These are phyloP conservation scores for Spinibarbus caldwelli DNA, from an alignment of 2,797 vertebrate species.

Conservation along the genomic window DNA sequence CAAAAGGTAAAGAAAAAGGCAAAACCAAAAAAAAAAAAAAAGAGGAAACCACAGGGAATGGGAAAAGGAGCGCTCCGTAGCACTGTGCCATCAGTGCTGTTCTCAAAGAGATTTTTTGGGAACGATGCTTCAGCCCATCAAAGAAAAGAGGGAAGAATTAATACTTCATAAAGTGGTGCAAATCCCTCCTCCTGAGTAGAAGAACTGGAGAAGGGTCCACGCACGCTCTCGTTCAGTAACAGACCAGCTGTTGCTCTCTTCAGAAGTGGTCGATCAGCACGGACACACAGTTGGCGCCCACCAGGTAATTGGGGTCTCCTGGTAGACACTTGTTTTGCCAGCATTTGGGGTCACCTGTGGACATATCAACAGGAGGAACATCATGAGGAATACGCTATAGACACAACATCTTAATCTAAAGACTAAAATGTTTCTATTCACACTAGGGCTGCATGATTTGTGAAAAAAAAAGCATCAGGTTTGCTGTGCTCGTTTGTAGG, in stretches of 20 bases:
- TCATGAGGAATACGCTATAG: neutral
- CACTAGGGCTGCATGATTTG: neutral
- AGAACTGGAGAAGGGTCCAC: slow-evolving; percentile 54
- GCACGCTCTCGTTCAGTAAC: slow-evolving; percentile 86
- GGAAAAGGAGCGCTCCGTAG: slow-evolving; percentile 57
- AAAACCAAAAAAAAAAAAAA: slow-evolving; percentile 52
- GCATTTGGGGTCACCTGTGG: slow-evolving; percentile 97
- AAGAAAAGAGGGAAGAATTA: slow-evolving; percentile 77
- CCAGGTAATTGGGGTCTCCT: slow-evolving; percentile 98
- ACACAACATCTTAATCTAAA: neutral
- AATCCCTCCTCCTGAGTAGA: slow-evolving; percentile 64
- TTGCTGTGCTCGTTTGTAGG: neutral
- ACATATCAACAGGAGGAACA: slow-evolving; percentile 39
- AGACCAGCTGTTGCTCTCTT: slow-evolving; percentile 87
- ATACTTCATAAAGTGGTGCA: slow-evolving; percentile 82
- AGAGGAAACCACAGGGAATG: slow-evolving; percentile 62
- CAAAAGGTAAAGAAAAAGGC: slow-evolving; percentile 66
- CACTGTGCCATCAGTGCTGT: slow-evolving; percentile 20
- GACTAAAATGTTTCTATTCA: neutral
- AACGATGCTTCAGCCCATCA: slow-evolving; percentile 73
- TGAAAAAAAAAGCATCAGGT: neutral
- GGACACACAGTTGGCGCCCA: slow-evolving; percentile 99
- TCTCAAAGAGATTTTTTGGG: slow-evolving; percentile 60
- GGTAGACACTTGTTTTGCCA: slow-evolving; percentile 99
- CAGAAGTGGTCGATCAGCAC: slow-evolving; percentile 99